Conservation (phyloP, 2,113 vertebrate species). For the Rhynchomys soricoides region DNA sequence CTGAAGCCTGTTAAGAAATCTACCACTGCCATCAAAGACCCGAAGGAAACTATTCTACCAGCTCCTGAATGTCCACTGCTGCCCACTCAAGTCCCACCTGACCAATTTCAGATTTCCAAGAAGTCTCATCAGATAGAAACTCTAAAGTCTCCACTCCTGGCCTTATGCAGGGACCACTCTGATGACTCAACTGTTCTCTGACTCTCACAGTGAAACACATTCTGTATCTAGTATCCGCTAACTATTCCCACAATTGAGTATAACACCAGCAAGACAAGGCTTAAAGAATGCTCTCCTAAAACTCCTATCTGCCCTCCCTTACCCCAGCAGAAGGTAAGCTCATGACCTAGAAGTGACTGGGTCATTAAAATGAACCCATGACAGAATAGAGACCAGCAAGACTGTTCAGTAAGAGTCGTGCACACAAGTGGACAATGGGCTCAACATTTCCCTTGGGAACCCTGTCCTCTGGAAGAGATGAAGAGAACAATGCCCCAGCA, state of each 20-base stretch:
- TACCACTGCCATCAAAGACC: accelerated
- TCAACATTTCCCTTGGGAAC: not conserved
- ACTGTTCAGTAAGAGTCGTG: not conserved
- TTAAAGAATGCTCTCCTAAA: not conserved
- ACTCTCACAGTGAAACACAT: not conserved
- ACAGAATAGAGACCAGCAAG: not conserved
- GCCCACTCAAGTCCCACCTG: not conserved
- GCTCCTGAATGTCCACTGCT: not conserved
- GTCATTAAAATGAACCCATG: not conserved
- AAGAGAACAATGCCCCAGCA: not conserved
- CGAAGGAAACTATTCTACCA: not conserved
- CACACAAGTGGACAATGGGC: too few species aligned
- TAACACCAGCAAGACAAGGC: not conserved
- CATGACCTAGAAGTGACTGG: accelerated
- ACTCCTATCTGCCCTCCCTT: too few species aligned
- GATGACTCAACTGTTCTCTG: not conserved
- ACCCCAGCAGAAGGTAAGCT: not conserved
- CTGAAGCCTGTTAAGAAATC: not conserved
- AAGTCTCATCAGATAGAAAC: not conserved
- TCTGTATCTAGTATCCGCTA: not conserved
- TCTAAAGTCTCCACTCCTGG: not conserved
- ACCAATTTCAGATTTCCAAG: not conserved
- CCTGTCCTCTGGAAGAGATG: not conserved
- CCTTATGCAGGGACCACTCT: not conserved
- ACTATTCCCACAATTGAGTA: not conserved